These are phyloP conservation scores for Crossoptilon crossoptilon DNA, from an alignment of 2,797 vertebrate species.

Conservation along the genomic window DNA sequence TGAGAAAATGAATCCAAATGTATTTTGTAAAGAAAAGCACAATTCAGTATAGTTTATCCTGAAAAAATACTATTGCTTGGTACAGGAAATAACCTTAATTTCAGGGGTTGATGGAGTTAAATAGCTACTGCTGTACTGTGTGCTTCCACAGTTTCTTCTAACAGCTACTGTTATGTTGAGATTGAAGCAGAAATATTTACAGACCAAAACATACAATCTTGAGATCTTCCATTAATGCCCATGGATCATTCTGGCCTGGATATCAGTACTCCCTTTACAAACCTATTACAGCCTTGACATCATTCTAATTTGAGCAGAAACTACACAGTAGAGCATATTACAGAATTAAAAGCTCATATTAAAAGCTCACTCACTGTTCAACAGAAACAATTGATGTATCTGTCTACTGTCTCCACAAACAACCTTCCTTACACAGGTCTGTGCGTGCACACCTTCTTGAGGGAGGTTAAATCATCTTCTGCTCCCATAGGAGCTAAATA, in stretches of 20 bases:
- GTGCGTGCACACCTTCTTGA: fast-evolving
- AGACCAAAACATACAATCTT: not conserved
- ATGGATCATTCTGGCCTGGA: not conserved
- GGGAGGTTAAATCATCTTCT: not conserved
- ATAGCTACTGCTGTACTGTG: not conserved
- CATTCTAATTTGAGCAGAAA: not conserved
- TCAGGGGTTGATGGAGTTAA: not conserved
- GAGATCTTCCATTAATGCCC: not conserved
- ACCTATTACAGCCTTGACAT: not conserved
- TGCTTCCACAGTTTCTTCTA: not conserved
- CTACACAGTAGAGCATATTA: not conserved
- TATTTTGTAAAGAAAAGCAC: not conserved
- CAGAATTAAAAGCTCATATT: too few species aligned
- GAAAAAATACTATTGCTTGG: not conserved
- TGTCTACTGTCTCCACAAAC: not conserved
- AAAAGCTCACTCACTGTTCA: not conserved
- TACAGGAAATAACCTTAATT: not conserved
- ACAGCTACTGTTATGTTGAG: not conserved
- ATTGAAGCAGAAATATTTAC: not conserved
- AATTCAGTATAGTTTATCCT: not conserved
- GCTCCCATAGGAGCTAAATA: not conserved
- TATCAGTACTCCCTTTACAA: not conserved
- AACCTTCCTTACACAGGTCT: not conserved
- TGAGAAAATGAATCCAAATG: not conserved
- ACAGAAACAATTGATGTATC: not conserved